phyloP scores from a whole-genome alignment of 2,888 invertebrate species.

The Diachrysia chrysitis region DNA sequence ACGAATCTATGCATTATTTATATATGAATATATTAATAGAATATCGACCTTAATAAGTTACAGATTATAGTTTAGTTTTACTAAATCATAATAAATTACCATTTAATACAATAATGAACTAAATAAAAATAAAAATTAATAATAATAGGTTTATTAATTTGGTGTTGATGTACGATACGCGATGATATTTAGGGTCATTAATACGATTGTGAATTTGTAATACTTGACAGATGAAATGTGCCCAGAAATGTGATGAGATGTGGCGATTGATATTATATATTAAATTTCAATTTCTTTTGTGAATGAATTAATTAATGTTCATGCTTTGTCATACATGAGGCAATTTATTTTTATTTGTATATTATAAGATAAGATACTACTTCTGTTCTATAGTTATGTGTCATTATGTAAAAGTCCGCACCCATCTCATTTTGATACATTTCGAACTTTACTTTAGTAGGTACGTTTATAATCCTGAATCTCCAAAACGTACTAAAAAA shows the following conservation, averaged over 20 bases:
- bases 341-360: too few relatives aligned
- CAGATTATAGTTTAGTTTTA: conserved; percentile 62
- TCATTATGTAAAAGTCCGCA: too few relatives aligned
- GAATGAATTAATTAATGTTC: neutral
- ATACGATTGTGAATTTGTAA: conserved; percentile 21
- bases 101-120: conserved; percentile 54
- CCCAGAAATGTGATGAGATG: too few relatives aligned
- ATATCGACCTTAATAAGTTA: conserved; percentile 65
- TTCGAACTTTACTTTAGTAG: too few relatives aligned
- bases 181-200: conserved; percentile 20
- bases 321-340: too few relatives aligned
- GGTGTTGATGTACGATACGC: conserved; percentile 26
- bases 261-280: conserved; percentile 25
- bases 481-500: too few relatives aligned
- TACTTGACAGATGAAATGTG: conserved; percentile 17
- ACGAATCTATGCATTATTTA: conserved; percentile 71
- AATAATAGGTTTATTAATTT: conserved; percentile 43
- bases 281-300: conserved; percentile 12
- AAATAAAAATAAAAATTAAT: conserved; percentile 48
- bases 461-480: too few relatives aligned
- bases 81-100: conserved; percentile 56
- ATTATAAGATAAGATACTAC: too few relatives aligned
- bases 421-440: too few relatives aligned
- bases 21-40: conserved; percentile 67
- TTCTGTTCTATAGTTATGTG: too few relatives aligned